These are phyloP conservation scores for Oegoconia quadripuncta DNA, from an alignment of 2,888 invertebrate genomes.

Conservation along the genomic window DNA sequence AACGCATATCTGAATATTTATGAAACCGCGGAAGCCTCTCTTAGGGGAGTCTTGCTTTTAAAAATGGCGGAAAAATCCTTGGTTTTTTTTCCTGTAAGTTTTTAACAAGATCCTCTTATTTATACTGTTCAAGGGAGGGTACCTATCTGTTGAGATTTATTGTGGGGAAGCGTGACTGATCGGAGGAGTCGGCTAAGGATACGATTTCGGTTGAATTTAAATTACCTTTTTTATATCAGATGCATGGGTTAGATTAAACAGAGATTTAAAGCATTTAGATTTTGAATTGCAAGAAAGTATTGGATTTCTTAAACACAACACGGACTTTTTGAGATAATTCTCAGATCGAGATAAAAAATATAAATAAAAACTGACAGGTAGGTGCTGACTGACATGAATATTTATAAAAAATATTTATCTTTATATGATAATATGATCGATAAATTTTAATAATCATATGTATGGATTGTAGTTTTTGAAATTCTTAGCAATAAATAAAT, in stretches of 20 bases:
- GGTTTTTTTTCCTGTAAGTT: conserved; percentile 64
- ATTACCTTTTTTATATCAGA: conserved; percentile 44
- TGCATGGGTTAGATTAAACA: conserved; percentile 7
- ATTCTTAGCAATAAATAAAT: too few species aligned
- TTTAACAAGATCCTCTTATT: conserved; percentile 76
- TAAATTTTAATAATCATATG: too few species aligned
- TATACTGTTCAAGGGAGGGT: conserved; percentile 67
- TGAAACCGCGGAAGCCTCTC: conserved; percentile 65
- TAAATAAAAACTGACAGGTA: too few species aligned
- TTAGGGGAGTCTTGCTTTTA: conserved; percentile 66
- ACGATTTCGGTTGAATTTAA: conserved; percentile 56
- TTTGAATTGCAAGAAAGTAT: too few species aligned
- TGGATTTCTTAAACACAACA: too few species aligned
- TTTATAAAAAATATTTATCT: too few species aligned
- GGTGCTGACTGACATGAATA: too few species aligned
- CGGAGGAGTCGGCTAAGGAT: conserved; percentile 54
- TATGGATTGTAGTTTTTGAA: too few species aligned
- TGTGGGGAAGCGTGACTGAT: conserved; percentile 69
- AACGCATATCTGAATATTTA: conserved; percentile 78
- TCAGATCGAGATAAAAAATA: too few species aligned
- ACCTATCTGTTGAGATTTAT: conserved; percentile 58
- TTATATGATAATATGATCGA: too few species aligned
- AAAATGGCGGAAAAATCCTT: conserved; percentile 69
- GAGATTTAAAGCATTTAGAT: too few species aligned
- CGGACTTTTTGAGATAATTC: too few species aligned